Base-by-base conservation (phyloP, 2,113 vertebrate species). In the Nematolebias whitei region DNA sequence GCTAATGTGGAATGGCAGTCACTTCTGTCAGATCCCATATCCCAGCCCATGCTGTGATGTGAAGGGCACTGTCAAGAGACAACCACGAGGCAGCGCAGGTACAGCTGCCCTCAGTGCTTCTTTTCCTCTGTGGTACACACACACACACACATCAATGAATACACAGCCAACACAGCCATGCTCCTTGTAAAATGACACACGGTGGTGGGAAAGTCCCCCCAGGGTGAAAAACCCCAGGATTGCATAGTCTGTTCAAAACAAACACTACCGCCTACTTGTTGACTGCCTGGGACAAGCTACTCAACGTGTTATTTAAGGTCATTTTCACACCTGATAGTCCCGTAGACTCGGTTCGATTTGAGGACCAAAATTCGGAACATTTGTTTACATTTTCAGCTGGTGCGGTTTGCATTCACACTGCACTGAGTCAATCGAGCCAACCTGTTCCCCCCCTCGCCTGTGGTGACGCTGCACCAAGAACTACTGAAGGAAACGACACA, bases 1-100 rank as follows among this genome's bases (percentile, higher is more conserved):
- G 70, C 35, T 78, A 85, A 86, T 78, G 85, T 85, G 82, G 88
- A 83, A 90, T 84, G 79, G 88, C 88, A 89, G 92, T 87, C 78
- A 89, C 90, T 93, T 89, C 85, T 96, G 93, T 96, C 94, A 95
- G 86, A 92, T 94, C 88, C 53, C 83, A 90, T 93, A 85, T 87
- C 88, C 85, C 57, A 63, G 67, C 81, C 59, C 90, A 84, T 90
- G 92, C 92, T 89, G 93, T 69, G 51, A 94, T 93, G 91, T 93
- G 94, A 96, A 94, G 91, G 93, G 89, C 87, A 87, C 89, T 93
- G 93, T 90, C 95, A 92, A 82, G 90, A 89, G 92, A 89, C 83
- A 88, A 92, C 92, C 90, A 87, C 78, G 74, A 92, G 93, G 90
- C 75, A 84, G 67, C 83, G 71, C 94, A 93, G 94, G 88, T 92